Conservation (phyloP, 2,113 vertebrate genomes). For the Propithecus coquereli region DNA sequence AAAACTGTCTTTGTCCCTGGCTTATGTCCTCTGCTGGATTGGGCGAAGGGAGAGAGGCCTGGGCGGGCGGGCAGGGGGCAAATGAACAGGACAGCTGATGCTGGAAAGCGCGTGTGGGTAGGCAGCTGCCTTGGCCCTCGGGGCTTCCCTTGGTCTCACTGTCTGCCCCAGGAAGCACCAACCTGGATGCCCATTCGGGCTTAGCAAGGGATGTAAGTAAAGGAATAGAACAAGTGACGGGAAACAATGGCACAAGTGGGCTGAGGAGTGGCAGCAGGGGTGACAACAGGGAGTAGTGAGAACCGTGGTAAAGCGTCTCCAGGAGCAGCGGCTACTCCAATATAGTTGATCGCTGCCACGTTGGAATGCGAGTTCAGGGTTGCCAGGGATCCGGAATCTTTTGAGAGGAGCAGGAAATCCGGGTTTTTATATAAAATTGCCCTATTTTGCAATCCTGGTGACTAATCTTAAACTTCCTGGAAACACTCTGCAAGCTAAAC, state of each 20-base stretch:
- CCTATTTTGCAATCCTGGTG: constrained; percentile 5
- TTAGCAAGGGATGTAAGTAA: background rate
- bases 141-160: background rate
- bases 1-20: background rate
- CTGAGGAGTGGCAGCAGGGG: background rate
- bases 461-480: constrained; percentile 45
- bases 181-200: background rate
- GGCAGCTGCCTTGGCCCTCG: background rate
- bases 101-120: background rate
- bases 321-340: background rate
- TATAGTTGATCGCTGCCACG: too few relatives aligned
- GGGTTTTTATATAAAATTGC: constrained; percentile 16
- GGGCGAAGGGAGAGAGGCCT: background rate
- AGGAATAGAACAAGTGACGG: background rate
- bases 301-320: background rate
- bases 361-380: background rate
- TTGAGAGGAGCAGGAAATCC: background rate
- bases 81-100: background rate
- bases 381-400: constrained; percentile 22
- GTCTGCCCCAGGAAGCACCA: background rate
- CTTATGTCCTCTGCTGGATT: background rate
- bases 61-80: background rate
- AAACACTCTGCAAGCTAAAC: constrained; percentile 31
- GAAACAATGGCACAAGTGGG: background rate
- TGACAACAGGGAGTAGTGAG: background rate